phyloP scores from a whole-genome alignment of 64 coral and sea anemone genomes.

The Porites lutea region DNA sequence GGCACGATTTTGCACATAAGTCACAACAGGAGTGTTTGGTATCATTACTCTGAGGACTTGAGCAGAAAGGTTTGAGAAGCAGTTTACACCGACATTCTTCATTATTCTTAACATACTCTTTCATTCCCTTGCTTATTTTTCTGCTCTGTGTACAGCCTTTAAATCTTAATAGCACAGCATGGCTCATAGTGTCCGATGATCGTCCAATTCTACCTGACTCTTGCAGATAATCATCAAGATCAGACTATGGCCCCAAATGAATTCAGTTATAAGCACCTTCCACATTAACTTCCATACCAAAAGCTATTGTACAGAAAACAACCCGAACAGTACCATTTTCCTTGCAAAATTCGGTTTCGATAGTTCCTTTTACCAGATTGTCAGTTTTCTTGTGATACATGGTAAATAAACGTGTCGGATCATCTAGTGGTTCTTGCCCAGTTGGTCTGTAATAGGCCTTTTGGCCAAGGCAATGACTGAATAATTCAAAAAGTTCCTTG shows the following conservation, averaged over 20 bases:
- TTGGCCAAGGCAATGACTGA: conserved; percentile 21
- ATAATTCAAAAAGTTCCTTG: conserved; percentile 81
- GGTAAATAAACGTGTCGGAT: conserved; percentile 56
- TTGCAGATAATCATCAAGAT: conserved; percentile 77
- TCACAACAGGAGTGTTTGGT: conserved; percentile 71
- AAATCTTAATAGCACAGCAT: conserved; percentile 79
- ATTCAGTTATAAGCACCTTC: conserved; percentile 24
- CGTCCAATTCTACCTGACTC: conserved; percentile 78
- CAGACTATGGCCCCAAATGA: conserved; percentile 83
- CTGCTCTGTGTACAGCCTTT: conserved; percentile 55
- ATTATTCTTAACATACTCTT: conserved; percentile 44
- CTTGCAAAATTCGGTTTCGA: conserved; percentile 80
- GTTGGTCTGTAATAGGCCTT: conserved; percentile 35
- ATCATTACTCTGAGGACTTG: background rate
- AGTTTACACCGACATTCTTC: conserved; percentile 9
- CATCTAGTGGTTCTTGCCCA: conserved; percentile 40
- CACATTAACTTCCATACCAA: conserved; percentile 83
- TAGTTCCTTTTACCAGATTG: conserved; percentile 53
- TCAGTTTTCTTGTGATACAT: conserved; percentile 87
- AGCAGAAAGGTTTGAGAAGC: conserved; percentile 22
- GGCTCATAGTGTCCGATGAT: background rate
- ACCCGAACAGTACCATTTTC: conserved; percentile 62
- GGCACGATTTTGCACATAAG: conserved; percentile 62
- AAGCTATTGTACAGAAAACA: conserved; percentile 71
- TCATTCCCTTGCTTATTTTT: conserved; percentile 75